Base-by-base conservation (phyloP, 2,888 invertebrate genomes). In the Deilephila elpenor region DNA sequence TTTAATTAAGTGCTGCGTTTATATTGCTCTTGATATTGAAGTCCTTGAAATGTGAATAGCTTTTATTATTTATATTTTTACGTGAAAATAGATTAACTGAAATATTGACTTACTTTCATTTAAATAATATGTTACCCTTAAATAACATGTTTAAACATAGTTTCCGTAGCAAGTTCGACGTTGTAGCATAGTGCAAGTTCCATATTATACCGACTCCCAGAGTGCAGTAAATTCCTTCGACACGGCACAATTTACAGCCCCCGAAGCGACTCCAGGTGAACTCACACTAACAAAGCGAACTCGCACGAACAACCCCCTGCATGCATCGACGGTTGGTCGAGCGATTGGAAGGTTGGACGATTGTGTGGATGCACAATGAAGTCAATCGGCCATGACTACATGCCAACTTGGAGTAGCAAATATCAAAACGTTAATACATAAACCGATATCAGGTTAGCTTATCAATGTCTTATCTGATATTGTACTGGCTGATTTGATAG, bases 331-430 rank as follows among this genome's bases (percentile, higher is more conserved):
- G 67, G 51, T 67, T 44, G 51, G 67, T 25, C 67, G 67, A 51
- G 17, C 51, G 25, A 67, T 51, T 5, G 25, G 44, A 67, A 51
- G 67, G 51, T 51, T 67, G 67, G 67, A 67, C 25, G 44, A 67
- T 67, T 67, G 67, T 67, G 25, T 67, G 25, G 51, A 67, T 51
- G 44, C 67, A 67, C 67, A 67, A 67, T 67, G 20, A 67, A 60
- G 29, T 29, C 25, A 60, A 67, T 44, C 14, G 44, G 44, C 64
- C 64, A 44, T 67, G 67, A 64, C 1, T 67, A 44, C 17, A 32
- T 44, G 14, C 20, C 25, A 25, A 20, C 5, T 67, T 67, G 67
- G 56, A 51, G 5, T 44, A 17, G 51, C 25, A 67, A 67, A 51
- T 25, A 67, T 14, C 25, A 25, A 20, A 60, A 56, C 56, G 56